Conservation (phyloP, 35 echinoderm and acorn worm genomes). For the Heliocidaris erythrogramma region DNA sequence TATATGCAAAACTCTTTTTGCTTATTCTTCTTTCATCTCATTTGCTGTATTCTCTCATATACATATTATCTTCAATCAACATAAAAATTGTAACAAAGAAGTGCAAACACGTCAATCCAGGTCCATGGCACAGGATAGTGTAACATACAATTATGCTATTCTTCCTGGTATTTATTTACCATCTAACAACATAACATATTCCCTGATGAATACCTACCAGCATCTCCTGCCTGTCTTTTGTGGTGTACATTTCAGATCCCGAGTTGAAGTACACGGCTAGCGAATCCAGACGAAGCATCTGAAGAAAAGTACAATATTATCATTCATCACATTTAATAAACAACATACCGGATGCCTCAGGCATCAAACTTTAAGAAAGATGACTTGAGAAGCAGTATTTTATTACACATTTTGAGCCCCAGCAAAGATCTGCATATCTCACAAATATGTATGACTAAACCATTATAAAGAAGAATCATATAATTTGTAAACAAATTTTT, state of each 20-base stretch:
- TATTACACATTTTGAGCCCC: background rate
- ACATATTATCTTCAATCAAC: too few species aligned
- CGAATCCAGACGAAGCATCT: slow-evolving; percentile 85
- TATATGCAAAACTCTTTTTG: background rate
- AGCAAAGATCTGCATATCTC: background rate
- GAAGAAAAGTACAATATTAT: background rate
- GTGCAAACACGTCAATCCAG: too few species aligned
- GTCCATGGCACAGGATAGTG: too few species aligned
- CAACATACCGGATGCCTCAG: too few species aligned
- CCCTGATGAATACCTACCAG: slow-evolving; percentile 51
- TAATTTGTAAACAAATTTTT: too few species aligned
- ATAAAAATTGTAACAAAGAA: too few species aligned
- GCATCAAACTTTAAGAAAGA: too few species aligned
- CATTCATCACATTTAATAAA: background rate
- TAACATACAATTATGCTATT: too few species aligned
- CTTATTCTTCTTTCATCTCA: background rate
- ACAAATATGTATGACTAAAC: background rate
- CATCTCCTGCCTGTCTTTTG: slow-evolving; percentile 54
- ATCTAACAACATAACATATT: background rate
- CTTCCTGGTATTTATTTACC: too few species aligned
- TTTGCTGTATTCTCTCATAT: too few species aligned
- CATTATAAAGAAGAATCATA: background rate
- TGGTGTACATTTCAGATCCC: slow-evolving; percentile 65
- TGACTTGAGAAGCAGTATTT: background rate
- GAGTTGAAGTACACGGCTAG: slow-evolving; percentile 88